Base-by-base conservation (phyloP, 64 coral and sea anemone genomes). In the Cladopsammia gracilis region DNA sequence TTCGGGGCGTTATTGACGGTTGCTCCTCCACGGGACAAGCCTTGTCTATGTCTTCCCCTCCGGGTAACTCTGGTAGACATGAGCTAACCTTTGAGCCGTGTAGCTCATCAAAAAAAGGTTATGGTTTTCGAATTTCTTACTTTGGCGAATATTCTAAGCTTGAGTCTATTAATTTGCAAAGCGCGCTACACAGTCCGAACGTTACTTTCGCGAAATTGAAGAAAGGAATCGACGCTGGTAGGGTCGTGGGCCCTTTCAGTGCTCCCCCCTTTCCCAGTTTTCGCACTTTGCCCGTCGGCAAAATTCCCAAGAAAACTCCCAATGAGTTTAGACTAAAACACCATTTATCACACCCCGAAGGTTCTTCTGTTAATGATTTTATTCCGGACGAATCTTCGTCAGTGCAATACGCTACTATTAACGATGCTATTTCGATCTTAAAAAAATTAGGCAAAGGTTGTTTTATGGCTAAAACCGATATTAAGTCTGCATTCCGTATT, bases 261-360 rank as follows among this genome's bases (percentile, higher is more conserved):
- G 13, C 61, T 16, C 76, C 76, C 7, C 89, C 85, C 14, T 94
- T 94, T 82, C 18, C 4, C 0, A 22, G 18, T 46, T 89, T 94
- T 87, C 54, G 82, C 15, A 48, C 77, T 54, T 93, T 82, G 20
- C 92, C 76, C 11, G 19, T 82, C 20, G 92, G 92, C 54, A 51
- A 82, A 51, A 75, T 88, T 25, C 92, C 92, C 43, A 88, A 88
- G n/a, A 88, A 93, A 25, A 16, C 6, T 7, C 70, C 58, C 6
- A 73, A 60, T 18, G 86, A 88, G 45, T 76, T 88, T 76, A 18
- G 70, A 3, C 48, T 88, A 12, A 88, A 76, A 2, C 71, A 88
- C 43, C 69, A 88, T 61, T 60, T 72, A 22, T 88, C 85, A 12
- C 65, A 68, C 18, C 83, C 83, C 44, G 13, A 48, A 4, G 83